A percentile compares a stretch with the other conserved stretches of the same genome.
phyloP scores from a whole-genome alignment of 2,797 vertebrate genomes.

The Sardinella longiceps region DNA sequence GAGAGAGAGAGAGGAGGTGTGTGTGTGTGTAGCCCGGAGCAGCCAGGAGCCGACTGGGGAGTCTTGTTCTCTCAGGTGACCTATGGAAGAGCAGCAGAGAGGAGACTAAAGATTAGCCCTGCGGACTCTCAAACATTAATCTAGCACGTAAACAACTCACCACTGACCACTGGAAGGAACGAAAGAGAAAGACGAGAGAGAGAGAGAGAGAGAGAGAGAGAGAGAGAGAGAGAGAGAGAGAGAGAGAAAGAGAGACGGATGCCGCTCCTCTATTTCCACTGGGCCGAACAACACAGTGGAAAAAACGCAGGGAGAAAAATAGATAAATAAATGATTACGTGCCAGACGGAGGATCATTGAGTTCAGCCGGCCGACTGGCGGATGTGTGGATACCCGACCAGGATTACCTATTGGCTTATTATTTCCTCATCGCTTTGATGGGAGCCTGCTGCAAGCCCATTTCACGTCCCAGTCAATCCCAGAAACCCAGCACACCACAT shows the following conservation, averaged over 20 bases:
- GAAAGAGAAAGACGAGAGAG: conserved; percentile 33
- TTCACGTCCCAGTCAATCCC: background rate
- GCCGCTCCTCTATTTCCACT: conserved; percentile 12
- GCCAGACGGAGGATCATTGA: conserved; percentile 17
- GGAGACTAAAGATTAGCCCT: conserved; percentile 52
- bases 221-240: conserved; percentile 45
- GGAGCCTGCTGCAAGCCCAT: background rate
- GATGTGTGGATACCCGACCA: background rate
- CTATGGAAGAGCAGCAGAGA: conserved; percentile 57
- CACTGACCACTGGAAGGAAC: conserved; percentile 55
- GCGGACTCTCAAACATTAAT: conserved; percentile 12
- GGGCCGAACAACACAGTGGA: background rate
- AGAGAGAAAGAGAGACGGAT: conserved; percentile 35
- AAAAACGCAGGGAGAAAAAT: conserved; percentile 5
- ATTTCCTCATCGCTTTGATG: background rate
- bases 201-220: conserved; percentile 35
- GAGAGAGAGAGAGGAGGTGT: too few species aligned
- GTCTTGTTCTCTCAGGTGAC: conserved; percentile 66
- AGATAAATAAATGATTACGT: conserved; percentile 15
- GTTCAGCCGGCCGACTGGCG: background rate
- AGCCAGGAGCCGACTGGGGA: conserved; percentile 55
- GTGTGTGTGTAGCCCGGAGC: conserved; percentile 29
- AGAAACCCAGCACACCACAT: background rate
- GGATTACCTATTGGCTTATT: background rate
- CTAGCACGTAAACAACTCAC: background rate